Base-by-base conservation (phyloP, 2,113 vertebrate species). In the Suricata suricatta region DNA sequence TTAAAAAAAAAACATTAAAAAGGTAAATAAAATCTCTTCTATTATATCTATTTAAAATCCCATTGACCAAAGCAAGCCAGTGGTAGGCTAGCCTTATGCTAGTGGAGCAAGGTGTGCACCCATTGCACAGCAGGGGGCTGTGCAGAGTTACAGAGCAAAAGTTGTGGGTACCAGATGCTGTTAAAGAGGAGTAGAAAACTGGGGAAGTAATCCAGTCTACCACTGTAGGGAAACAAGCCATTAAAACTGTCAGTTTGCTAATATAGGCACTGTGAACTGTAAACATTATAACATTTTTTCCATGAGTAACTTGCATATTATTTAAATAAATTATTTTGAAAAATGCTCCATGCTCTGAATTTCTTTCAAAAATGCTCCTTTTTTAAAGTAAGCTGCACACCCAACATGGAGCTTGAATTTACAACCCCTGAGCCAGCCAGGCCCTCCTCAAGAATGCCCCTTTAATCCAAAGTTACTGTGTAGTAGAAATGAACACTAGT, bases 401-500 rank as follows among this genome's bases (percentile, higher is more conserved):
- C 41, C 41, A 47, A 31, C 57, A 23, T 60, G 21, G 57, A 8
- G 57, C 57, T 7, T 60, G 57, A 60, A 60, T 8, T 60, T 21
- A 60, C 57, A 60, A 1, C 57, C 57, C 21, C 21, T 60, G 57
- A 64, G 25, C 63, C 63, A 64, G 63, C 63, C 25, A 29, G 12
- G 27, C 63, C 25, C 63, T 27, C 63, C 63, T 64, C 63, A 71
- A 38, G 66, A 81, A 38, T 92, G 19, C 23, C 14, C 11, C 93
- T 96, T 95, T 93, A 79, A 71, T 76, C 19, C 7, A 77, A 74
- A 87, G 44, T 77, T 90, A 83, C 16, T 47, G 27, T 69, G 93
- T 64, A 93, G 76, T 81, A 95, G 44, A 93, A 96, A 91, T 88
- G n/a, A 90, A 6, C 60, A 52, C 23, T 41, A 57, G 29, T 77